phyloP scores from a whole-genome alignment of 2,888 invertebrate species.

The Drosophila austrosaltans region DNA sequence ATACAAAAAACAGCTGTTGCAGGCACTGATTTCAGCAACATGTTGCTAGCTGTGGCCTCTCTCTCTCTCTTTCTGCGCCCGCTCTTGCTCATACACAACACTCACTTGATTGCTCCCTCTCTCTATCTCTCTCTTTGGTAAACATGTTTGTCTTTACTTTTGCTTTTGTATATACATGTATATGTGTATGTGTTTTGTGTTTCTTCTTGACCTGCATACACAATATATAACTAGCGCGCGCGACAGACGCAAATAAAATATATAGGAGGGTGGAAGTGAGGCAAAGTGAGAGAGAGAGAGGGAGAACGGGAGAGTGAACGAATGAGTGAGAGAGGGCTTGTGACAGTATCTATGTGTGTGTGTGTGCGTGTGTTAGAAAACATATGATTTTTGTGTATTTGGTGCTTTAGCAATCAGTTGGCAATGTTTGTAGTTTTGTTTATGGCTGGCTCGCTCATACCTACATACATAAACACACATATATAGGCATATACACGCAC shows the following conservation, averaged over 20 bases:
- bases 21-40: slow-evolving; percentile 54
- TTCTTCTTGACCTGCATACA: slow-evolving; percentile 78
- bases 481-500: slow-evolving; percentile 42
- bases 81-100: neutral
- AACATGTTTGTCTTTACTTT: slow-evolving; percentile 76
- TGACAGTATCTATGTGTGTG: slow-evolving; percentile 6
- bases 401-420: slow-evolving; percentile 61
- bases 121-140: slow-evolving; percentile 33
- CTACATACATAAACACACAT: slow-evolving; percentile 50
- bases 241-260: slow-evolving; percentile 49
- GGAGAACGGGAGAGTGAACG: neutral
- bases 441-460: slow-evolving; percentile 54
- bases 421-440: slow-evolving; percentile 67
- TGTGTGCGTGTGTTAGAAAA: slow-evolving; percentile 62
- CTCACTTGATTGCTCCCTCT: slow-evolving; percentile 11
- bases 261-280: slow-evolving; percentile 24
- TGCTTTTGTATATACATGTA: slow-evolving; percentile 59
- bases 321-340: slow-evolving; percentile 8
- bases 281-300: slow-evolving; percentile 28
- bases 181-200: slow-evolving; percentile 53
- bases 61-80: neutral
- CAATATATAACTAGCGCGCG: slow-evolving; percentile 74
- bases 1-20: slow-evolving; percentile 61
- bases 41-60: slow-evolving; percentile 38
- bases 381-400: slow-evolving; percentile 73